Evolutionary conservation across 2,113 vertebrate genomes (phyloP), one percentile per base, ranked within the genome.

Genomic region (Axis porcinus): DNA sequence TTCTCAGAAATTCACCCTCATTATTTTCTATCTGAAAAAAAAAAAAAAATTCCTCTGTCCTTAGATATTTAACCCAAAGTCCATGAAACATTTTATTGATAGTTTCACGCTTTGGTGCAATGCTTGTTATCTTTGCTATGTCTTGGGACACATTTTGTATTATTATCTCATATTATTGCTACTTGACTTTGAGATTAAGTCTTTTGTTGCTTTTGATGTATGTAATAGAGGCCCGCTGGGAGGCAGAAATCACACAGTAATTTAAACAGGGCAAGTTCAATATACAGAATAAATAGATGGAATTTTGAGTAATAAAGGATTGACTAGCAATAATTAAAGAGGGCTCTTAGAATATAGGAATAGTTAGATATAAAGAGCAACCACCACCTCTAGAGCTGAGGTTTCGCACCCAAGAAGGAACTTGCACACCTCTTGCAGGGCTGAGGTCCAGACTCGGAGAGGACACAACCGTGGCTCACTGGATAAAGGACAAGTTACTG

Each of bases 141-240:
- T 1, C 23, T 70, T 47, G 30, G 36, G 43, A 17, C 19, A 89
- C 30, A 47, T 36, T 94, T 86, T 60, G 21, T 54, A 19, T 93
- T 86, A 47, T 6, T 12, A 5, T 86, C 28, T 94, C 45, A 0
- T 54, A 27, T 88, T 91, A 86, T 47, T 74, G 54, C 27, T 13
- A 30, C 43, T 85, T 62, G 23, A 74, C 7, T 28, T 52, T 70
- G 33, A 89, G 50, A 70, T 50, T 33, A 58, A 50, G 7, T 91
- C 30, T 93, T 86, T n/a, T 16, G 85, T n/a, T 88, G 67, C n/a
- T 92, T 92, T 55, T 92, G 36, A 36, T 82, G 6, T 50, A n/a
- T 40, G 2, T 67, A n/a, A 21, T 82, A 57, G 57, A 76, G 21
- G 6, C 3, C 28, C 30, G 40, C 12, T 6, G 47, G 17, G n/a